Conservation (phyloP, 2,113 vertebrate species). For the Cranoglanis bouderius region DNA sequence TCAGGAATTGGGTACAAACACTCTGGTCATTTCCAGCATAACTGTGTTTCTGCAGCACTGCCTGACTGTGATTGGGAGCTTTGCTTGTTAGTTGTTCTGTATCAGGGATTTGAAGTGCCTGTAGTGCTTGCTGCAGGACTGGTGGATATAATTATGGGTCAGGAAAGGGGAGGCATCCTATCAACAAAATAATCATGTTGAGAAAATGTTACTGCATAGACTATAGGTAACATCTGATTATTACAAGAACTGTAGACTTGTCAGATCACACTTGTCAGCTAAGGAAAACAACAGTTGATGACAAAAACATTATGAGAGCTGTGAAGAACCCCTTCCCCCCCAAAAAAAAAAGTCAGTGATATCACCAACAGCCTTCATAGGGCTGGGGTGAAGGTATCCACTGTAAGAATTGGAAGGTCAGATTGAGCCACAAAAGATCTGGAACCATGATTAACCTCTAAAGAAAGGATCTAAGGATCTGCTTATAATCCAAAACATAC, state of each 20-base stretch:
- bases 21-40: conserved; percentile 28
- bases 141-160: background rate
- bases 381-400: background rate
- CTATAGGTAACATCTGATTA: background rate
- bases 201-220: background rate
- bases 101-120: background rate
- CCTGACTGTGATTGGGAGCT: background rate
- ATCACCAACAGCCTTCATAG: background rate
- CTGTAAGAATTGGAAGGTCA: background rate
- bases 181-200: background rate
- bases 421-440: background rate
- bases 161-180: background rate
- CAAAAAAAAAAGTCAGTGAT: background rate
- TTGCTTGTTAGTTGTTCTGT: conserved; percentile 9
- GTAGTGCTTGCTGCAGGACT: background rate
- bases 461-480: background rate
- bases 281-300: background rate
- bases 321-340: no score
- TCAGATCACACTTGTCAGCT: background rate
- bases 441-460: background rate
- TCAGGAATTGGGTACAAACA: conserved; percentile 58
- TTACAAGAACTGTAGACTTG: background rate
- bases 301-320: background rate
- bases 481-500: background rate
- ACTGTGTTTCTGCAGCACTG: background rate